A percentile compares a stretch with the other conserved stretches of the same genome.
Evolutionary conservation across 2,888 invertebrate species (phyloP).

Genomic region (Nysson spinosus): DNA sequence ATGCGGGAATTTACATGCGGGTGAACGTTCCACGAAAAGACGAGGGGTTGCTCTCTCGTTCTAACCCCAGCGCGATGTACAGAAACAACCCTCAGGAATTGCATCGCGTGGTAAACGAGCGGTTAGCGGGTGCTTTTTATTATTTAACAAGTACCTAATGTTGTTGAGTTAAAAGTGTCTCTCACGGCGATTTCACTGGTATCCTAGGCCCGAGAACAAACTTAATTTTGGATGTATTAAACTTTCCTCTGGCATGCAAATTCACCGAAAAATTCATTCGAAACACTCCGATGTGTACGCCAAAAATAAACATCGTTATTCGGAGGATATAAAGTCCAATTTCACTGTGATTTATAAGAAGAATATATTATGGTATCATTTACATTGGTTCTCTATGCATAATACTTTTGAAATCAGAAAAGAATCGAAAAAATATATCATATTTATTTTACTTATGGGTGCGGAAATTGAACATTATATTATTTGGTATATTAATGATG

Average conservation of each 20-base stretch:
- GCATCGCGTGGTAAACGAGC: slow-evolving; percentile 44
- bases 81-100: slow-evolving; percentile 32
- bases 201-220: slow-evolving; percentile 11
- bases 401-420: no score
- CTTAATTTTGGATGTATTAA: slow-evolving; percentile 27
- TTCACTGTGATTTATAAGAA: background rate
- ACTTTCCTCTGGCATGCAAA: slow-evolving; percentile 8
- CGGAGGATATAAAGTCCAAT: no score
- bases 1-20: slow-evolving; percentile 53
- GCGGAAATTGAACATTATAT: no score
- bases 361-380: no score
- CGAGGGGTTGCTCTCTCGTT: slow-evolving; percentile 16
- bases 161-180: slow-evolving; percentile 16
- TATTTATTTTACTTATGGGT: no score
- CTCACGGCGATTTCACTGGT: background rate
- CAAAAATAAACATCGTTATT: no score
- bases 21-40: slow-evolving; percentile 19
- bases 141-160: slow-evolving; percentile 25
- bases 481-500: no score
- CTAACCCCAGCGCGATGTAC: background rate
- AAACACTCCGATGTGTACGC: no score
- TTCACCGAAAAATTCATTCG: slow-evolving; percentile 7
- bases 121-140: slow-evolving; percentile 47
- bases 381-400: no score
- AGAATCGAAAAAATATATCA: no score